Percentiles rank a stretch among this genome's conserved stretches.
phyloP scores from a whole-genome alignment of 2,797 vertebrate species.

The Brachyrhaphis roseni region DNA sequence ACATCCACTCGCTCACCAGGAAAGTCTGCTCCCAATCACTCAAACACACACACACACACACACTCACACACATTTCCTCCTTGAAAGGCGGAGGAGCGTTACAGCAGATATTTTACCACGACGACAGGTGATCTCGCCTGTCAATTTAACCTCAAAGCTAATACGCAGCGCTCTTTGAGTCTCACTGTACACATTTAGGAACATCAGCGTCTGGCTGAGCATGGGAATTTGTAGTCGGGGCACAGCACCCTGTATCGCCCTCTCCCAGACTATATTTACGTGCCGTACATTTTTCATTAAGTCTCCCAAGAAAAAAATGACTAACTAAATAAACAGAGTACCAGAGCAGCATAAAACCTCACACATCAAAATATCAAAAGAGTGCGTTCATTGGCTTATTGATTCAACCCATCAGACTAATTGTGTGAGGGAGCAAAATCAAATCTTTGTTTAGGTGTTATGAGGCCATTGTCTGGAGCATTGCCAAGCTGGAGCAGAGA shows the following conservation, averaged over 20 bases:
- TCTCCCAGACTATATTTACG: constrained; percentile 24
- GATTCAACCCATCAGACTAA: constrained; percentile 19
- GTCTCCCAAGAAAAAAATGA: not conserved
- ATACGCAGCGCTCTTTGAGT: constrained; percentile 20
- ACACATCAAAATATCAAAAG: constrained; percentile 32
- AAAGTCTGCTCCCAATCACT: constrained; percentile 28
- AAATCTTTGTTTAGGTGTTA: constrained; percentile 30
- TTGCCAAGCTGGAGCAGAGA: constrained; percentile 22
- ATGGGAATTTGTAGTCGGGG: constrained; percentile 28
- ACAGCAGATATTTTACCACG: constrained; percentile 14
- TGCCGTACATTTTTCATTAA: constrained; percentile 14
- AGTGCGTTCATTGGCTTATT: constrained; percentile 19
- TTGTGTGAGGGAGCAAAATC: constrained; percentile 8
- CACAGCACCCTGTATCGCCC: constrained; percentile 12
- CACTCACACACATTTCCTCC: not conserved
- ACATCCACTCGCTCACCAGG: constrained; percentile 16
- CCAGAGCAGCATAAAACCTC: not conserved
- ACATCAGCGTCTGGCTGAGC: constrained; percentile 24
- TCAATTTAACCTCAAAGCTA: constrained; percentile 64
- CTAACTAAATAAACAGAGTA: not conserved
- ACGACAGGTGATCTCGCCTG: constrained; percentile 46
- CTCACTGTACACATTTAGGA: constrained; percentile 26
- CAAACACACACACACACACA: constrained; percentile 6
- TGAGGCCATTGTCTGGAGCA: constrained; percentile 29
- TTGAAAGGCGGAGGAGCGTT: constrained; percentile 22